phyloP scores from a whole-genome alignment of 1,140 invertebrate species.

The Pantala flavescens region DNA sequence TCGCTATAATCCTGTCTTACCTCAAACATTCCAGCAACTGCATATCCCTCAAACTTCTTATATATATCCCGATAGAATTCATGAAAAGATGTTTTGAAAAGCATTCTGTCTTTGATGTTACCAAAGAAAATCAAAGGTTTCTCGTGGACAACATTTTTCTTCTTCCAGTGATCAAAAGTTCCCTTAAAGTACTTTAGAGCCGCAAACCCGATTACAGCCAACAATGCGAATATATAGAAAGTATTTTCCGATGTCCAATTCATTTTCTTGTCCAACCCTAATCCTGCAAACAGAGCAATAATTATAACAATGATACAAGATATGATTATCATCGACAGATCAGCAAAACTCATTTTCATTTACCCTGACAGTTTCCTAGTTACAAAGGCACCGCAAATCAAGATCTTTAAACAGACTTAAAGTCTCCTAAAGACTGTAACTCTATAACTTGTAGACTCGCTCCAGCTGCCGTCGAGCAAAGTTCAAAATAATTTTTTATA shows the following conservation, averaged over 20 bases:
- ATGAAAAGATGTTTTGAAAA: constrained; percentile 35
- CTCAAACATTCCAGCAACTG: constrained; percentile 29
- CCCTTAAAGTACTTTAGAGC: neutral
- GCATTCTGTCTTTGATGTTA: constrained; percentile 33
- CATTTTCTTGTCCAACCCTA: too few relatives aligned
- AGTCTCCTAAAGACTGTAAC: too few relatives aligned
- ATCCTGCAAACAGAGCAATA: too few relatives aligned
- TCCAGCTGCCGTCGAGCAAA: too few relatives aligned
- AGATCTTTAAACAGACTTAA: too few relatives aligned
- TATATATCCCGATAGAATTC: constrained; percentile 36
- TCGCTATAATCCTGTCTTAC: neutral
- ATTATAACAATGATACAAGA: too few relatives aligned
- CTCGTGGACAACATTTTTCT: constrained; percentile 7
- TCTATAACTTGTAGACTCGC: too few relatives aligned
- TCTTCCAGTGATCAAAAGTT: constrained; percentile 18
- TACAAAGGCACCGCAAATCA: too few relatives aligned
- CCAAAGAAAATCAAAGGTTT: constrained; percentile 29
- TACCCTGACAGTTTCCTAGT: too few relatives aligned
- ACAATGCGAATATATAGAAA: neutral
- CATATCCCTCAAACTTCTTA: constrained; percentile 36
- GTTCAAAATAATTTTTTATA: too few relatives aligned
- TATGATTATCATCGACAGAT: too few relatives aligned
- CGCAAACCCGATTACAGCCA: neutral
- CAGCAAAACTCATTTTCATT: too few relatives aligned
- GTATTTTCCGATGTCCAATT: neutral